These are phyloP conservation scores for Huso huso DNA, from an alignment of 2,797 vertebrate genomes.

Conservation along the genomic window DNA sequence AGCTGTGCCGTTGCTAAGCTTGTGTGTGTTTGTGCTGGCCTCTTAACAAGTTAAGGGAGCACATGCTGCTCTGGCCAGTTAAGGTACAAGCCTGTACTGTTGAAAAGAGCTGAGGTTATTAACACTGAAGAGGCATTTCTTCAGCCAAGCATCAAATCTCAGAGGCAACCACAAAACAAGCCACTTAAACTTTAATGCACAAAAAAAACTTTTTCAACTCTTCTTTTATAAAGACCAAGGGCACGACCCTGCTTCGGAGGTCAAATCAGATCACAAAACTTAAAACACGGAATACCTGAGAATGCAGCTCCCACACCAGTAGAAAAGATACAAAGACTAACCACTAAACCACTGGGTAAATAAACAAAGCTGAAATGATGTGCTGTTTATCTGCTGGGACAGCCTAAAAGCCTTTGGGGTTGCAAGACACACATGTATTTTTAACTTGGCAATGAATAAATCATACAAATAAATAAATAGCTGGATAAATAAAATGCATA, in stretches of 20 bases:
- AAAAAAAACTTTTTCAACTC: background rate
- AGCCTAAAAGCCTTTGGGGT: conserved; percentile 37
- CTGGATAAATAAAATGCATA: conserved; percentile 42
- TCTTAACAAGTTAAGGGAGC: conserved; percentile 24
- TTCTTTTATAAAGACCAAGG: background rate
- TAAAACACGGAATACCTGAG: background rate
- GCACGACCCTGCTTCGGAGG: background rate
- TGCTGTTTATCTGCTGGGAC: conserved; percentile 28
- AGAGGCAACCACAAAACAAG: conserved; percentile 21
- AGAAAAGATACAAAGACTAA: conserved; percentile 30
- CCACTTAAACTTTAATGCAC: conserved; percentile 12
- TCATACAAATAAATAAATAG: conserved; percentile 37
- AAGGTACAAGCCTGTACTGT: conserved; percentile 23
- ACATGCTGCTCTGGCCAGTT: conserved; percentile 14
- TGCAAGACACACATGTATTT: conserved; percentile 13
- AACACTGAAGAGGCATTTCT: conserved; percentile 49
- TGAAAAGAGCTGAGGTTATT: conserved; percentile 45
- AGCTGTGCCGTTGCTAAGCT: background rate
- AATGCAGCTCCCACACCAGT: conserved; percentile 13
- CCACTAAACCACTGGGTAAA: conserved; percentile 32
- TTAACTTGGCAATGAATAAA: conserved; percentile 38
- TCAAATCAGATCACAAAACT: background rate
- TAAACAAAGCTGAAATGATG: conserved; percentile 44
- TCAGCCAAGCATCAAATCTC: conserved; percentile 34
- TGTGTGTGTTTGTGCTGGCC: background rate